phyloP scores from a whole-genome alignment of 2,888 invertebrate genomes.

The Cataglyphis albicans region DNA sequence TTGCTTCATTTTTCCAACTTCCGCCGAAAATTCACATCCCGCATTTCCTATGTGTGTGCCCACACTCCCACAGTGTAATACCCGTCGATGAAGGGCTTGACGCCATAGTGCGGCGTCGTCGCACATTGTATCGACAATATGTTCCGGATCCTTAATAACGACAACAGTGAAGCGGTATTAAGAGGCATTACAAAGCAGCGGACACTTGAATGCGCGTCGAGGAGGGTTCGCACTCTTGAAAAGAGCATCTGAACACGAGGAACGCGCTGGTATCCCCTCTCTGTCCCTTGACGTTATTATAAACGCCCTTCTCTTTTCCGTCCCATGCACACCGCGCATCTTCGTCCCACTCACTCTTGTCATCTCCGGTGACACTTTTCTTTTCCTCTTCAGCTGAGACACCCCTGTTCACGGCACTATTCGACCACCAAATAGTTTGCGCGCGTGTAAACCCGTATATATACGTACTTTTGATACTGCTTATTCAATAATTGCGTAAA shows the following conservation, averaged over 20 bases:
- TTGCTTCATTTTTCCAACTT: conserved; percentile 28
- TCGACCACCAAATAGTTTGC: conserved; percentile 36
- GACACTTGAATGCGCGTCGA: conserved; percentile 84
- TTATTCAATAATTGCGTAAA: conserved; percentile 24
- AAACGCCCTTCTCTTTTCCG: conserved; percentile 77
- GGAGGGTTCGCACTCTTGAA: conserved; percentile 80
- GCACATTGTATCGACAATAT: conserved; percentile 80
- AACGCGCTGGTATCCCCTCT: conserved; percentile 71
- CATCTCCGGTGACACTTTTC: conserved; percentile 72
- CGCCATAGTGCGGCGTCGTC: conserved; percentile 73
- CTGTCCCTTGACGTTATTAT: conserved; percentile 79
- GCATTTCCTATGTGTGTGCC: conserved; percentile 47
- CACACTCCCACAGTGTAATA: conserved; percentile 20
- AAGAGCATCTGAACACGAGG: conserved; percentile 82
- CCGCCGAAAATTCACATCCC: conserved; percentile 32
- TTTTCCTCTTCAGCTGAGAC: conserved; percentile 51
- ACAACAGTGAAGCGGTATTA: conserved; percentile 81
- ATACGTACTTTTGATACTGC: conserved; percentile 19
- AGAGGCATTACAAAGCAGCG: conserved; percentile 83
- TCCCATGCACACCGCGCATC: conserved; percentile 49
- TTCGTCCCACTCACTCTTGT: conserved; percentile 45
- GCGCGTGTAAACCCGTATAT: background rate
- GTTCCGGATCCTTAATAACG: conserved; percentile 83
- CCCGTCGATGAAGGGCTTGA: conserved; percentile 76
- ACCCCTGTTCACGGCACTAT: conserved; percentile 15